Conservation (phyloP, 1,140 invertebrate genomes). For the Temnothorax curvispinosus region DNA sequence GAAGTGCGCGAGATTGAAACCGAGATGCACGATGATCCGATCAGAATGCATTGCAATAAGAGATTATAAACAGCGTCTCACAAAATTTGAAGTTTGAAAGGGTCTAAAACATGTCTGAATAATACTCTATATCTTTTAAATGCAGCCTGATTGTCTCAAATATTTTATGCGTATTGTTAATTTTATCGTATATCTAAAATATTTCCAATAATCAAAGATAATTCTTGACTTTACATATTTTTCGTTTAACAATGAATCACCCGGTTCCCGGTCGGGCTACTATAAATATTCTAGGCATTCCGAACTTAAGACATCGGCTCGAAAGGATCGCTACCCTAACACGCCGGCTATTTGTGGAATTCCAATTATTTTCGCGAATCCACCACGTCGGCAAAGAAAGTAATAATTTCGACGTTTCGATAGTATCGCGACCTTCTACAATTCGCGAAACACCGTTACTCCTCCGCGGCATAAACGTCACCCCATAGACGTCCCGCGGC, state of each 20-base stretch:
- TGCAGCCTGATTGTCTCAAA: neutral
- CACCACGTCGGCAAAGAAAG: neutral
- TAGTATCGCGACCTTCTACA: neutral
- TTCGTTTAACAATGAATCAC: constrained; percentile 5
- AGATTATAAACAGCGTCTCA: neutral
- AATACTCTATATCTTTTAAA: neutral
- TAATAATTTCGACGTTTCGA: neutral
- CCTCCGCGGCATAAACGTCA: neutral
- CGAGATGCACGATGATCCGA: neutral
- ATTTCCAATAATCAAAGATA: neutral
- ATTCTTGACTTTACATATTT: neutral
- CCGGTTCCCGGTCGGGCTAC: neutral
- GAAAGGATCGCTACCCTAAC: neutral
- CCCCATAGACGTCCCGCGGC: neutral
- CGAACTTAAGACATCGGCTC: constrained; percentile 11
- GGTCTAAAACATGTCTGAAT: neutral
- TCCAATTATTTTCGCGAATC: constrained; percentile 26
- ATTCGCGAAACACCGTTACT: neutral
- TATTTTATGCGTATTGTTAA: neutral
- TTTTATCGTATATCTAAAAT: neutral
- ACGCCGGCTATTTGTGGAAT: constrained; percentile 7
- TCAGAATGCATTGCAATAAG: neutral
- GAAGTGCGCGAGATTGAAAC: constrained; percentile 16
- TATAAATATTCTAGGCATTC: constrained; percentile 47
- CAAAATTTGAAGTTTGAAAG: neutral